phyloP scores from a whole-genome alignment of 2,888 invertebrate species.

The Sarcophaga subvicina region DNA sequence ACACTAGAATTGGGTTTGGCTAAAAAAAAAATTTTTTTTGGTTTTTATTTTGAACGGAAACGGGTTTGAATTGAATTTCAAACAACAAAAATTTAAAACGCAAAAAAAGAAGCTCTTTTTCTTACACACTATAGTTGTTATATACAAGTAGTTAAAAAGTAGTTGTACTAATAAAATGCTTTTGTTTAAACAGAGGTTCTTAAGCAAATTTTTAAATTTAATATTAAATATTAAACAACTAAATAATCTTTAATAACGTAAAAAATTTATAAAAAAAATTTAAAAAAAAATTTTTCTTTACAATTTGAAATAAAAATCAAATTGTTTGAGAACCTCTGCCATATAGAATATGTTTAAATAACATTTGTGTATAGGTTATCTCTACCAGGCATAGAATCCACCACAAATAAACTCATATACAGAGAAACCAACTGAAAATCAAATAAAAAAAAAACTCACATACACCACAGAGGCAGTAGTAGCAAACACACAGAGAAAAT shows the following conservation, averaged over 20 bases:
- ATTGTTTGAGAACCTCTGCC: not conserved
- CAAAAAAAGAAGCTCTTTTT: not conserved
- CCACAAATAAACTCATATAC: not conserved
- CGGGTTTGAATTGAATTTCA: slow-evolving; percentile 71
- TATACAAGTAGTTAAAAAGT: not conserved
- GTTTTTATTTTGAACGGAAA: slow-evolving; percentile 64
- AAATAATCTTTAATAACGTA: too few relatives aligned
- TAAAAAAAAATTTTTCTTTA: too few relatives aligned
- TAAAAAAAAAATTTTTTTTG: slow-evolving; percentile 37
- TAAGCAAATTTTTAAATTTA: not conserved
- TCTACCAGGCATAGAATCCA: not conserved
- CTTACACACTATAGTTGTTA: not conserved
- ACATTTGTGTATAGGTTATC: not conserved
- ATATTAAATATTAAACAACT: too few relatives aligned
- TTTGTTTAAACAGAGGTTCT: not conserved
- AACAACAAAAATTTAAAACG: slow-evolving; percentile 64
- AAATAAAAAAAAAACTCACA: slow-evolving; percentile 12
- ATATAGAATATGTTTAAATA: slow-evolving; percentile 12
- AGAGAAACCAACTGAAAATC: not conserved
- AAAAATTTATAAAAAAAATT: too few relatives aligned
- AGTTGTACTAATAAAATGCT: not conserved
- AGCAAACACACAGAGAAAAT: not conserved
- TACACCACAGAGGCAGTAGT: not conserved
- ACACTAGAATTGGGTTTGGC: slow-evolving; percentile 34
- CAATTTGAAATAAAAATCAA: not conserved